These are phyloP conservation scores for Leucophora obtusa DNA, from an alignment of 2,888 invertebrate species.

Conservation along the genomic window DNA sequence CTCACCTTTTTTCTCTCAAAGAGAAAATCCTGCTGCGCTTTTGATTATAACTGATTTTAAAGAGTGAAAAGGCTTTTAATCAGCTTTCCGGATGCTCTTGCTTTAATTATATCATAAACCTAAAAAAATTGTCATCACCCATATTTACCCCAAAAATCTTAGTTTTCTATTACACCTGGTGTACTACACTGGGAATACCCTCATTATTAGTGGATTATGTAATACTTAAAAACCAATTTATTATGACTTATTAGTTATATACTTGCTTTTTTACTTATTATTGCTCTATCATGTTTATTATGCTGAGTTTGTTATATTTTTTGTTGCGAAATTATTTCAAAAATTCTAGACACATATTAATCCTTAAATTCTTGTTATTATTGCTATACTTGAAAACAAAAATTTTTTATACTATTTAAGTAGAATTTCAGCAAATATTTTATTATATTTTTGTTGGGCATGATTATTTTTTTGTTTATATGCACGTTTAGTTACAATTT, in stretches of 20 bases:
- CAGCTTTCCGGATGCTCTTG: too few relatives aligned
- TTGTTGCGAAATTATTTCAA: background rate
- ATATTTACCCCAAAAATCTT: too few relatives aligned
- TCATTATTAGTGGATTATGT: background rate
- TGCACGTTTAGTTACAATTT: slow-evolving; percentile 48
- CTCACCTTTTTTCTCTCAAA: too few relatives aligned
- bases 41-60: too few relatives aligned
- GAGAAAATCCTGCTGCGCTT: too few relatives aligned
- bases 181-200: too few relatives aligned
- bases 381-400: background rate
- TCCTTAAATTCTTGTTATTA: slow-evolving; percentile 5
- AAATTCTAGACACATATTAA: background rate
- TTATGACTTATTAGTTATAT: slow-evolving; percentile 1
- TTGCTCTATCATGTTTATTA: background rate
- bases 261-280: background rate
- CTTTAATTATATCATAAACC: too few relatives aligned
- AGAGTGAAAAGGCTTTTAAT: too few relatives aligned
- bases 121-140: too few relatives aligned
- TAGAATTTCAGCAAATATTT: background rate
- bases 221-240: background rate
- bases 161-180: too few relatives aligned
- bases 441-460: slow-evolving; percentile 23
- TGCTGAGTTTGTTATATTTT: slow-evolving; percentile 7
- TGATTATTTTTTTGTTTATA: slow-evolving; percentile 22
- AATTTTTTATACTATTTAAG: too few relatives aligned